phyloP scores from a whole-genome alignment of 2,888 invertebrate genomes.

The Hydraecia micacea region DNA sequence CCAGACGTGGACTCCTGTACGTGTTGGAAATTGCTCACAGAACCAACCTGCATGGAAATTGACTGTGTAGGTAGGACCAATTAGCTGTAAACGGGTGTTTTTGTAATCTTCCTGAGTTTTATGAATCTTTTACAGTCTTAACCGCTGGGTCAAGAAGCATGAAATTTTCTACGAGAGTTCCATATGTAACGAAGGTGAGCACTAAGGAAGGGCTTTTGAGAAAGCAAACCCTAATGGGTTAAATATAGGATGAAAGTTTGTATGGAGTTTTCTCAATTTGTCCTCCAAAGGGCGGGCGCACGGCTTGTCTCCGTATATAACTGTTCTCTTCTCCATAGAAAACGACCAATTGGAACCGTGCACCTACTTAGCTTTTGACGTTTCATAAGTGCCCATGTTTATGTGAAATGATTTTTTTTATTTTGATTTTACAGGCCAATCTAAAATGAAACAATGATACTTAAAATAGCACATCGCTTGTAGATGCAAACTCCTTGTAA shows the following conservation, averaged over 20 bases:
- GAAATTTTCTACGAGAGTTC: neutral
- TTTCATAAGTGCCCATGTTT: neutral
- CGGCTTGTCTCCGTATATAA: neutral
- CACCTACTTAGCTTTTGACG: neutral
- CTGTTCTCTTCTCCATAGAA: neutral
- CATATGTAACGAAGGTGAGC: neutral
- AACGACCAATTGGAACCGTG: neutral
- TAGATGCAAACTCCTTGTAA: neutral
- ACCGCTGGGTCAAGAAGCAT: neutral
- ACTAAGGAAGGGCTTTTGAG: neutral
- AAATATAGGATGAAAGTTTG: neutral
- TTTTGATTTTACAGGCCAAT: neutral
- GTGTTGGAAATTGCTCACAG: slow-evolving; percentile 72
- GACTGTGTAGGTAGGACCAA: slow-evolving; percentile 16
- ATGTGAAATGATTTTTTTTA: neutral
- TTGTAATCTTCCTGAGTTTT: slow-evolving; percentile 8
- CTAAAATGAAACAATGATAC: neutral
- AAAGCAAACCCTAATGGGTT: neutral
- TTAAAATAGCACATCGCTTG: neutral
- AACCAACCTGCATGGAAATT: slow-evolving; percentile 45
- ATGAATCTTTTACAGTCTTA: neutral
- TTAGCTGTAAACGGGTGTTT: slow-evolving; percentile 48
- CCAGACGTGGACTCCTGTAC: slow-evolving; percentile 75
- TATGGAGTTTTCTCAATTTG: neutral
- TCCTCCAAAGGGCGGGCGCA: neutral